Conservation (phyloP, 2,888 invertebrate genomes). For the Drosophila nigricruria region DNA sequence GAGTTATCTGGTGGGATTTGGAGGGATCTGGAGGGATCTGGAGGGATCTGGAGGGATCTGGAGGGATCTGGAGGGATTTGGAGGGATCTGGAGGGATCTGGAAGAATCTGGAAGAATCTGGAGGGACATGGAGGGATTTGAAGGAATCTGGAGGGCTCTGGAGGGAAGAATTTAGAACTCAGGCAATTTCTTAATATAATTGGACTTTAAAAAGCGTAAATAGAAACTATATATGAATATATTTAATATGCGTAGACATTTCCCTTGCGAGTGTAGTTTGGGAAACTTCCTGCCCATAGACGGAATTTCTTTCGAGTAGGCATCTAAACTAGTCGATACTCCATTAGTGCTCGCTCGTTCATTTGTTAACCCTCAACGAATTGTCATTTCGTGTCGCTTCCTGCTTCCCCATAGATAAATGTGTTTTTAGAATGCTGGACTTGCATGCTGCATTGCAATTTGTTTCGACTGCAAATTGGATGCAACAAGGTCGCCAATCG, state of each 20-base stretch:
- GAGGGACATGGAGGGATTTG: no score
- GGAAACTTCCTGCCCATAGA: slow-evolving; percentile 22
- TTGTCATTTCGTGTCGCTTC: slow-evolving; percentile 64
- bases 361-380: slow-evolving; percentile 50
- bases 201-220: no score
- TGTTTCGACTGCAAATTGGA: slow-evolving; percentile 48
- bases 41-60: no score
- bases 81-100: no score
- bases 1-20: no score
- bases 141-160: no score
- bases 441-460: slow-evolving; percentile 57
- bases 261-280: not conserved
- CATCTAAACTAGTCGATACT: slow-evolving; percentile 6
- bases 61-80: no score
- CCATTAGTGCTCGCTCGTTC: slow-evolving; percentile 29
- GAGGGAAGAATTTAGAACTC: no score
- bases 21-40: no score
- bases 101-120: no score
- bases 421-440: slow-evolving; percentile 21
- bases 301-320: slow-evolving; percentile 11
- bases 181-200: not conserved
- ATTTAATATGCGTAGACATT: not conserved
- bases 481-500: slow-evolving; percentile 59
- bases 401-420: slow-evolving; percentile 74
- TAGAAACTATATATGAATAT: not conserved